Evolutionary conservation across 2,113 vertebrate genomes (phyloP), one percentile per base, ranked within the genome.

Genomic region (Calyptommatus sinebrachiatus): DNA sequence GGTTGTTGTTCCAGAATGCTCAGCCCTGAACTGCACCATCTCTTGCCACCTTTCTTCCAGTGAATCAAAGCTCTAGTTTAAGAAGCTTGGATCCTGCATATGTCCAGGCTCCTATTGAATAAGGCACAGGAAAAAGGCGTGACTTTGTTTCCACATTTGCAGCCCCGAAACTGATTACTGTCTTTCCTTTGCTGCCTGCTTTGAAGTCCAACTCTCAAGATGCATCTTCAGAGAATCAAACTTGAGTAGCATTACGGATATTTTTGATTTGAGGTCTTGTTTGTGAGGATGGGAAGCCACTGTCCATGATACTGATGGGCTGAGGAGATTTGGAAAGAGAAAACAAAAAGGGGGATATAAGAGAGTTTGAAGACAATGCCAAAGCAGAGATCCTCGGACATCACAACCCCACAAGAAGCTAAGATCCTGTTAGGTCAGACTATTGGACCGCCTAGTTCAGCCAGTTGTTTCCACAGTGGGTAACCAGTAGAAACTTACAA

Each of bases 161-260:
- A 14, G 29, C 9, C 48, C 63, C 76, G 11, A 7, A 7, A 7
- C 18, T 6, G 8, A 28, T n/a, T 28, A 16, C 21, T 5, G 41
- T 7, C 16, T 5, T 24, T 16, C 26, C 31, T 10, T 16, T 21
- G 7, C 14, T 16, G 31, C 22, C 28, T 61, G 7, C 14, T 70
- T 26, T 26, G 7, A 4, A 41, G 67, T 7, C 67, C 4, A 53
- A 31, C 46, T 35, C 10, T 24, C 78, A 29, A 28, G 35, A 12
- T 45, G 50, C 1, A 24, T 61, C 53, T 22, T 76, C 20, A 21
- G 8, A 24, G 46, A 3, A 2, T 83, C 76, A 83, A 9, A 83
- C 82, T 24, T 50, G 82, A 11, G 82, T 83, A 62, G 82, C 82
- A 1, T 41, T 74, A 24, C 82, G 82, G 8, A 61, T 24, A 1